Base-by-base conservation (phyloP, 2,797 vertebrate genomes). In the Diceros bicornis region DNA sequence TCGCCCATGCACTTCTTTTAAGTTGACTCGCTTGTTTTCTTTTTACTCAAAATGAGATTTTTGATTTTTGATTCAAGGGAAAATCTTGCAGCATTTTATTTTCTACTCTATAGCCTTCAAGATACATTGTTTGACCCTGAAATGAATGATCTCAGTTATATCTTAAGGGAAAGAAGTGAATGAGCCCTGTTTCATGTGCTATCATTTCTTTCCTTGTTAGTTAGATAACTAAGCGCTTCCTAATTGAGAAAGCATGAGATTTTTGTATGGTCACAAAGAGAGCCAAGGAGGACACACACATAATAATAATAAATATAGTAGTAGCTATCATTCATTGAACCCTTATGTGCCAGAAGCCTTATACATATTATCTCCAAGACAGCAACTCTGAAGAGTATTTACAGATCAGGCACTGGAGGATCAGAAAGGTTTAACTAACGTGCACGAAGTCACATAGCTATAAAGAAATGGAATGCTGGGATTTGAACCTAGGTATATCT, bases 41-140 rank as follows among this genome's bases (percentile, higher is more conserved):
- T 87, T 62, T 85, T 52, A 55, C 79, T 55, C 68, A 72, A 75
- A 79, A 94, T 69, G 61, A 78, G 29, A 20, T 37, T 62, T 96
- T 20, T 47, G 11, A 57, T 77, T 81, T 66, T 64, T 29, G 25
- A 66, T n/a, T 44, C 34, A 37, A 89, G n/a, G 25, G 18, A 44
- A 61, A 86, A 68, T 55, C 55, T 29, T 34, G 4, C 1, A 66
- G 59, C 50, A 25, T 68, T 79, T 68, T 34, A 21, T 87, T 91
- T 95, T 84, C 41, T 81, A 7, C 62, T 68, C n/a, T 77, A 8
- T 5, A 2, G 4, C 52, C 61, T 91, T 92, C 20, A 17, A 50
- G 44, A 71, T 57, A 52, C n/a, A 18, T 52, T 79, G n/a, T 59
- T 50, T 17, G 59, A 68, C 29, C 37, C 47, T 20, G 1, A 64